Percentiles rank a stretch among this genome's conserved stretches.
These are phyloP conservation scores for Vulpes vulpes DNA, from an alignment of 2,113 vertebrate genomes.

Conservation along the genomic window DNA sequence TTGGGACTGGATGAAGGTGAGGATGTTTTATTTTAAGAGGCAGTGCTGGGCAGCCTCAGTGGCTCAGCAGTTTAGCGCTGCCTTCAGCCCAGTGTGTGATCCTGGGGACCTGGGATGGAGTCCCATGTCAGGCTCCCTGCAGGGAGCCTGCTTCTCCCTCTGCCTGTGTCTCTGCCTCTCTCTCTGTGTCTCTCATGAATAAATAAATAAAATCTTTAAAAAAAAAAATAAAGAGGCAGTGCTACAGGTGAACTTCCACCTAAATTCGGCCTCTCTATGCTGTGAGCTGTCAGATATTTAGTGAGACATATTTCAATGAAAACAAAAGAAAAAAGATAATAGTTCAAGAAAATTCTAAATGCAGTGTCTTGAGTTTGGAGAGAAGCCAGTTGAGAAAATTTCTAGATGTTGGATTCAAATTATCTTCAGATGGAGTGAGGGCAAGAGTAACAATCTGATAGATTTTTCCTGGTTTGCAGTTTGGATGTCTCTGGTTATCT, in stretches of 20 bases:
- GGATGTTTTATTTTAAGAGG: not conserved
- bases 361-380: not conserved
- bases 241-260: not conserved
- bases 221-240: not conserved
- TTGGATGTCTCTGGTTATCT: not conserved
- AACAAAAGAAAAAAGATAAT: not conserved
- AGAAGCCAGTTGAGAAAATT: not conserved
- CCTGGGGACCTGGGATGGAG: too few relatives aligned
- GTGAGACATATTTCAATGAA: not conserved
- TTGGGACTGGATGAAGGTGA: not conserved
- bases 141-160: too few relatives aligned
- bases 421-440: not conserved
- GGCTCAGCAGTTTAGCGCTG: too few relatives aligned
- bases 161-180: too few relatives aligned
- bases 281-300: not conserved
- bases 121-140: too few relatives aligned
- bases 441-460: not conserved
- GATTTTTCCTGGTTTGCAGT: not conserved
- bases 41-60: not conserved
- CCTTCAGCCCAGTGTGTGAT: too few relatives aligned
- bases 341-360: not conserved
- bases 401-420: not conserved
- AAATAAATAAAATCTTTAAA: too few relatives aligned
- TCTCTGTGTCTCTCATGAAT: too few relatives aligned
- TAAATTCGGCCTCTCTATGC: not conserved